phyloP scores from a whole-genome alignment of 2,888 invertebrate genomes.

The Orthosia cruda region DNA sequence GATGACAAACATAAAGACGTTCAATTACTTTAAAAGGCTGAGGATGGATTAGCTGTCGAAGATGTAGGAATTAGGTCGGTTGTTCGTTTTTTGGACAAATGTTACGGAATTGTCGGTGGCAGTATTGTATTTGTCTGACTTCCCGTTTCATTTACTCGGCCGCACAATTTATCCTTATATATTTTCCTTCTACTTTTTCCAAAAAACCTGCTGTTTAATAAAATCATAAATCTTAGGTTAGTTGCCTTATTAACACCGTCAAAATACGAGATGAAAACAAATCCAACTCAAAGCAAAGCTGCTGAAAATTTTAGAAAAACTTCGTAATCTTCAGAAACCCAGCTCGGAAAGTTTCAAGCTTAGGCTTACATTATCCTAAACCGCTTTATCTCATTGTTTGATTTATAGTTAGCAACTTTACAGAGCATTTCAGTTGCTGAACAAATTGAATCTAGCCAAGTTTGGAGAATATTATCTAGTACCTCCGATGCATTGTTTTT shows the following conservation, averaged over 20 bases:
- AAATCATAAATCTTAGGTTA: neutral
- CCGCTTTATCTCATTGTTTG: slow-evolving; percentile 68
- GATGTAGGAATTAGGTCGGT: slow-evolving; percentile 60
- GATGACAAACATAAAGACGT: slow-evolving; percentile 69
- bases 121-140: slow-evolving; percentile 45
- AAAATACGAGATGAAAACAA: slow-evolving; percentile 25
- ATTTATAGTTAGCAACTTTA: slow-evolving; percentile 66
- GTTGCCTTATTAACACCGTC: slow-evolving; percentile 29
- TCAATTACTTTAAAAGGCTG: slow-evolving; percentile 72
- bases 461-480: slow-evolving; percentile 34
- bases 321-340: slow-evolving; percentile 52
- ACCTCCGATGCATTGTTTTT: slow-evolving; percentile 29
- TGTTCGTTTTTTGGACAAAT: slow-evolving; percentile 66
- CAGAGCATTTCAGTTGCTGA: slow-evolving; percentile 55
- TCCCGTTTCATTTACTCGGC: slow-evolving; percentile 22
- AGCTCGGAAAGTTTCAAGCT: slow-evolving; percentile 55
- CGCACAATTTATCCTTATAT: neutral
- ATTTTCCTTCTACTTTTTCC: neutral
- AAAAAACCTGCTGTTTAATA: neutral
- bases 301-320: slow-evolving; percentile 40
- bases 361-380: slow-evolving; percentile 64
- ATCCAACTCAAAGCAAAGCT: slow-evolving; percentile 27
- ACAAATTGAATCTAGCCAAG: slow-evolving; percentile 52
- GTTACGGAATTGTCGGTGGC: slow-evolving; percentile 48
- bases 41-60: slow-evolving; percentile 66